phyloP scores from a whole-genome alignment of 2,888 invertebrate genomes.

The Phyto melanocephala region DNA sequence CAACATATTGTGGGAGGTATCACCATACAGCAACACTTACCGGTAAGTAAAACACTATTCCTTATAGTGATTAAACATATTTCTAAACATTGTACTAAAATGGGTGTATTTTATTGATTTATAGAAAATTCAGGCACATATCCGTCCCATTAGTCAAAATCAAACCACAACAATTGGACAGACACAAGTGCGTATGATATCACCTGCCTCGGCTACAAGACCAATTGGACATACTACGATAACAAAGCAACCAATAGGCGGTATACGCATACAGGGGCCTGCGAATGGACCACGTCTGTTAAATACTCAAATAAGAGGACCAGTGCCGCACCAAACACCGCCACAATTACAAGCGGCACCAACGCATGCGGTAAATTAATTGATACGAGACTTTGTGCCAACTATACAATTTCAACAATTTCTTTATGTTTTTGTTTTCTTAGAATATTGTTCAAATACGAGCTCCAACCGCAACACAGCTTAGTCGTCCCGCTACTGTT shows the following conservation, averaged over 20 bases:
- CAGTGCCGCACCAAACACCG: constrained; percentile 71
- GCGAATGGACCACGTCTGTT: constrained; percentile 75
- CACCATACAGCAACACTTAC: constrained; percentile 76
- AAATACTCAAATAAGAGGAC: constrained; percentile 75
- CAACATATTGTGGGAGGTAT: constrained; percentile 83
- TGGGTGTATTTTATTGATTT: neutral
- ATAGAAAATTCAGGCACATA: constrained; percentile 79
- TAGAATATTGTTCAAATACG: constrained; percentile 78
- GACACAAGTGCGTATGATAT: constrained; percentile 83
- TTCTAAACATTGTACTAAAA: neutral
- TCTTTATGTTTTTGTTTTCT: neutral
- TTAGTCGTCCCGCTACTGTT: constrained; percentile 76
- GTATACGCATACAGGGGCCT: constrained; percentile 76
- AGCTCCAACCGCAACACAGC: constrained; percentile 73
- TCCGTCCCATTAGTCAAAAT: constrained; percentile 80
- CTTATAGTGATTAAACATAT: neutral
- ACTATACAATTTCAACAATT: no score
- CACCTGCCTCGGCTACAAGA: constrained; percentile 76
- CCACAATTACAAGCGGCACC: constrained; percentile 76
- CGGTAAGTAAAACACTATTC: constrained; percentile 70
- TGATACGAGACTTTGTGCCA: no score
- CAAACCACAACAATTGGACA: constrained; percentile 80
- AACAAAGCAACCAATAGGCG: constrained; percentile 77
- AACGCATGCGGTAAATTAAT: constrained; percentile 74
- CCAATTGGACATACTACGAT: constrained; percentile 79